phyloP scores from a whole-genome alignment of 2,113 vertebrate species.

The Poeciliopsis turrubarensis region DNA sequence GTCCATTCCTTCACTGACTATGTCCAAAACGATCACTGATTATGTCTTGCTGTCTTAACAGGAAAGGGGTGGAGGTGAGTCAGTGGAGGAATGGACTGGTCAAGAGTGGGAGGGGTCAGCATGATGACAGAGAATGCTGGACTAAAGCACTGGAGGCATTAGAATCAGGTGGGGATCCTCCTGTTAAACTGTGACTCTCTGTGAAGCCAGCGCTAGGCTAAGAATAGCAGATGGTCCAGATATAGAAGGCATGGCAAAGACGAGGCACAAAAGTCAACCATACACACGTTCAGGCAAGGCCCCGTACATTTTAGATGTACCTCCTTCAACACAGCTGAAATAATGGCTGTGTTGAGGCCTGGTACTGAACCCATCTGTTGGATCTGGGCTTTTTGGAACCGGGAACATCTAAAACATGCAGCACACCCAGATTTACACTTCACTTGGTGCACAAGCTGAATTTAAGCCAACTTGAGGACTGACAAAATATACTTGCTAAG shows the following conservation, averaged over 20 bases:
- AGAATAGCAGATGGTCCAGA: constrained; percentile 63
- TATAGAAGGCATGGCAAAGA: constrained; percentile 45
- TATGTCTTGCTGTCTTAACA: constrained; percentile 12
- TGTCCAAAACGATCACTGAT: constrained; percentile 20
- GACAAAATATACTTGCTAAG: too few relatives aligned
- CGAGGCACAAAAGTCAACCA: constrained; percentile 53
- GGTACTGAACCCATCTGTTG: neutral
- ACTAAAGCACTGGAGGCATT: constrained; percentile 11
- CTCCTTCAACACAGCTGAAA: neutral
- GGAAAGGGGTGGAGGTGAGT: constrained; percentile 10
- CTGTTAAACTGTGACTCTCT: constrained; percentile 43
- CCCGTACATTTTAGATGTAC: neutral
- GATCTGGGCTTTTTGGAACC: too few relatives aligned
- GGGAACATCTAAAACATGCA: neutral
- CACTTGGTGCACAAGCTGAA: too few relatives aligned
- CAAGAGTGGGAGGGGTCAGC: neutral
- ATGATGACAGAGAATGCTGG: constrained; percentile 3
- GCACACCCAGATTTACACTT: neutral
- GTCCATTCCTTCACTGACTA: neutral
- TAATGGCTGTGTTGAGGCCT: neutral
- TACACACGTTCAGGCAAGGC: constrained; percentile 1
- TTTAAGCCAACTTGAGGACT: too few relatives aligned
- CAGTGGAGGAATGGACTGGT: neutral
- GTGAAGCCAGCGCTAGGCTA: constrained; percentile 46
- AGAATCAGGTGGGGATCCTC: constrained; percentile 35